Conservation (phyloP, 2,888 invertebrate species). For the Drosophila ezoana region DNA sequence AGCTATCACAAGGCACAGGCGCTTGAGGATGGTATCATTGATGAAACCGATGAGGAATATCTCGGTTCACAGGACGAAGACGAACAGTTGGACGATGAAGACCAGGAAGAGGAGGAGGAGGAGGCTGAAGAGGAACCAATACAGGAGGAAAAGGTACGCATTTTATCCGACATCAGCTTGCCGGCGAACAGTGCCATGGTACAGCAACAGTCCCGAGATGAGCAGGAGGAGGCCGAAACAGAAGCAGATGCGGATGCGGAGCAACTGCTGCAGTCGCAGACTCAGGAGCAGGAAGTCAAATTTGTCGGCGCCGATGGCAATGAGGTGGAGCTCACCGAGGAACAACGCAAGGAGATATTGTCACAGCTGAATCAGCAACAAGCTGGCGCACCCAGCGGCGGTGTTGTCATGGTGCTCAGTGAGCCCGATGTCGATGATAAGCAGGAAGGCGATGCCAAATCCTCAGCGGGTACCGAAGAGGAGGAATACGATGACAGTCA, state of each 20-base stretch:
- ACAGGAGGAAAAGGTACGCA: constrained; percentile 85
- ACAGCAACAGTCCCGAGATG: constrained; percentile 76
- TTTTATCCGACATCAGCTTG: constrained; percentile 85
- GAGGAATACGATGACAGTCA: constrained; percentile 81
- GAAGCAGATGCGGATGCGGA: constrained; percentile 26
- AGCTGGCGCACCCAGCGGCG: constrained; percentile 81
- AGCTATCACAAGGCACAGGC: constrained; percentile 88
- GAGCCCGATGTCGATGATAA: constrained; percentile 72
- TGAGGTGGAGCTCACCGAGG: constrained; percentile 84
- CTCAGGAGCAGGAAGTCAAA: constrained; percentile 84
- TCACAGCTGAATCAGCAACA: constrained; percentile 84
- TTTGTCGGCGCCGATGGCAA: constrained; percentile 86
- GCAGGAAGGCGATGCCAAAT: constrained; percentile 63
- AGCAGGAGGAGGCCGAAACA: constrained; percentile 85
- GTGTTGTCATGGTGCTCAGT: constrained; percentile 84
- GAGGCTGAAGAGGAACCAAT: constrained; percentile 80
- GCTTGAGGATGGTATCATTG: constrained; percentile 88
- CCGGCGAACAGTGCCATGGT: constrained; percentile 71
- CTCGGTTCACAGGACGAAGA: constrained; percentile 77
- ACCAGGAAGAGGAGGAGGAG: constrained; percentile 62
- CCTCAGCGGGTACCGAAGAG: constrained; percentile 65
- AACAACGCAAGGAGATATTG: constrained; percentile 84
- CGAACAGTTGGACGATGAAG: constrained; percentile 68
- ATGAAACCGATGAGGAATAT: constrained; percentile 86
- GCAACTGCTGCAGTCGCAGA: constrained; percentile 80